These are phyloP conservation scores for Callaeas wilsoni DNA, from an alignment of 2,113 vertebrate species.

Conservation along the genomic window DNA sequence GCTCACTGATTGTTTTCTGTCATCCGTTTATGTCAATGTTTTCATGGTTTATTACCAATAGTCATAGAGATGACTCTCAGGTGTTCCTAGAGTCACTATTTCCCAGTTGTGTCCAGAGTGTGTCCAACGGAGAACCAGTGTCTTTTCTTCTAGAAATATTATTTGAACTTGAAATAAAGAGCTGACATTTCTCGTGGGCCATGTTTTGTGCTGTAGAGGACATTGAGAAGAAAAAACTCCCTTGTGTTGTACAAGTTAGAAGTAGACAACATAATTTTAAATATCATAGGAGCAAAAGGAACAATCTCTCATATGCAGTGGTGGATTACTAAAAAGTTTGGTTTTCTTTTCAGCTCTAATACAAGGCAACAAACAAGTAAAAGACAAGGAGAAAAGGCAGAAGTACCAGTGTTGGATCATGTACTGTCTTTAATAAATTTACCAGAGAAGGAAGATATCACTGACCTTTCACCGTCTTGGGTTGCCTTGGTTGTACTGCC, in stretches of 20 bases:
- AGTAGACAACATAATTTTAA: background rate
- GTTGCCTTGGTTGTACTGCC: conserved; percentile 87
- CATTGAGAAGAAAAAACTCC: background rate
- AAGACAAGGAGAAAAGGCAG: conserved; percentile 16
- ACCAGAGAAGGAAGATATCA: conserved; percentile 53
- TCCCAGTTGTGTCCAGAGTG: background rate
- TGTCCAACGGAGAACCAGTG: background rate
- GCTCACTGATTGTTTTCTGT: background rate
- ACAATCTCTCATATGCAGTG: background rate
- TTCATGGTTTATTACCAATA: background rate
- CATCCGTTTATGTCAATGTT: accelerated
- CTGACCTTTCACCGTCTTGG: conserved; percentile 84
- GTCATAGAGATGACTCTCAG: background rate
- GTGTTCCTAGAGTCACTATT: background rate
- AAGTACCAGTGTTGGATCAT: conserved; percentile 68
- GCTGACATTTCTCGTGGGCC: background rate
- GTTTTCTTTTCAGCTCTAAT: conserved; percentile 49
- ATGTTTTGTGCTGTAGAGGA: background rate
- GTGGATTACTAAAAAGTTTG: background rate
- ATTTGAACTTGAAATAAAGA: background rate
- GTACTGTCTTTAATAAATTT: conserved; percentile 78
- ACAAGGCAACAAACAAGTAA: conserved; percentile 53
- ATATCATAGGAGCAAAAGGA: background rate
- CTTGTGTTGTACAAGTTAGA: background rate
- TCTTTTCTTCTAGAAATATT: background rate